Evolutionary conservation across 2,797 vertebrate genomes (phyloP), one percentile per base, ranked within the genome.

Genomic region (Xenopus petersii): DNA sequence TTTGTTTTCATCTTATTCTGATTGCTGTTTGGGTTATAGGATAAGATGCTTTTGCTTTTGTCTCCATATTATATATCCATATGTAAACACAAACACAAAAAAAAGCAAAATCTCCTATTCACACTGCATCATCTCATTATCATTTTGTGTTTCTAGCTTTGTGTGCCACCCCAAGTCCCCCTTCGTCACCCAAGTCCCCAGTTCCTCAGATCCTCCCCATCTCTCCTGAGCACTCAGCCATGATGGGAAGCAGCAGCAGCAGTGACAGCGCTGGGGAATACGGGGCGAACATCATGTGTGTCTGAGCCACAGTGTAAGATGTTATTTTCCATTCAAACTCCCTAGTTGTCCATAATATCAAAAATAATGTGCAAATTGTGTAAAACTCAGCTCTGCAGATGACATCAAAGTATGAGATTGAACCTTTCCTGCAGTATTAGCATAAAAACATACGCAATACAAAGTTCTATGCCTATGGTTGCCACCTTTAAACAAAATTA

Each of bases 181-280:
- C 93, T 84, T 88, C 91, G 82, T 94, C 95, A 92, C 94, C 93
- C 80, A 93, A 91, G 82, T 94, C 92, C 90, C 91, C 81, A 91
- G 89, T 89, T 92, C 93, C 93, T 89, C 91, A 89, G 86, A 82
- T 82, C 85, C 87, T 84, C 87, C 88, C 90, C 84, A 89, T 87
- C 21, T 83, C 89, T 87, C 86, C 91, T 84, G 91, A 91, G 80
- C 82, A 66, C 84, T 86, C 87, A 86, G 90, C 86, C 83, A 91
- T 87, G 88, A 93, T 81, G 88, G 59, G 85, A 56, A 13, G 54
- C 84, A 88, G 89, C 87, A 85, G 82, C 64, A 62, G 87, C 64
- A 62, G 87, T 82, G 91, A 87, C 82, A 89, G 90, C 54, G 82
- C 86, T 73, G 75, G 58, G 70, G 75, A 77, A 73, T 77, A 77